Conservation (phyloP, 2,797 vertebrate species). For the Tolypeutes matacus region DNA sequence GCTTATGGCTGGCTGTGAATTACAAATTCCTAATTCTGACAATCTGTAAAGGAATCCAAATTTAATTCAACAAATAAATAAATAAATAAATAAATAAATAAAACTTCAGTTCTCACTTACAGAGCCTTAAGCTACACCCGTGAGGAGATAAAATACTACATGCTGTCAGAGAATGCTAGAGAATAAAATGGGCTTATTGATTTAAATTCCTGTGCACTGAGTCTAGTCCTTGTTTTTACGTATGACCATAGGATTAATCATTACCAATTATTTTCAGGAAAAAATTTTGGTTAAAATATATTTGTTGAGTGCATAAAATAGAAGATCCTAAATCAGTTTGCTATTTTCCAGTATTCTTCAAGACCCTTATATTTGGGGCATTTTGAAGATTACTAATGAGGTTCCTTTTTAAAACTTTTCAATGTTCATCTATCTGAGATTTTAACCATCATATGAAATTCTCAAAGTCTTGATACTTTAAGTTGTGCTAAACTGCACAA, state of each 20-base stretch:
- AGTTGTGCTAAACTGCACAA: not conserved
- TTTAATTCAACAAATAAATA: not conserved
- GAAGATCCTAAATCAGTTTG: not conserved
- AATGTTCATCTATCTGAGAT: not conserved
- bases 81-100: not conserved
- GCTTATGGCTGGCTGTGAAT: not conserved
- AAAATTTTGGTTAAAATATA: not conserved
- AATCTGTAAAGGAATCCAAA: slow-evolving; percentile 17
- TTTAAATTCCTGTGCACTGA: not conserved
- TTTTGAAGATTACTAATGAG: slow-evolving; percentile 21
- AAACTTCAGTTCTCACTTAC: not conserved
- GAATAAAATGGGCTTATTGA: not conserved
- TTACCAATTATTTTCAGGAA: not conserved
- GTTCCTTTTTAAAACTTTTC: slow-evolving; percentile 30
- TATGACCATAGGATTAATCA: not conserved
- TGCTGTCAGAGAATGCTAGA: not conserved
- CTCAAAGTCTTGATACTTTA: not conserved
- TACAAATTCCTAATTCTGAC: not conserved
- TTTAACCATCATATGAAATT: not conserved
- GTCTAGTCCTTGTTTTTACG: not conserved
- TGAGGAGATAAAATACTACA: not conserved
- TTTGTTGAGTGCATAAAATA: not conserved
- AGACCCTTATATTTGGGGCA: not conserved
- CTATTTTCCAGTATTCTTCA: not conserved
- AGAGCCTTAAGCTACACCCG: not conserved